phyloP scores from a whole-genome alignment of 2,113 vertebrate species.

The Mellivora capensis region DNA sequence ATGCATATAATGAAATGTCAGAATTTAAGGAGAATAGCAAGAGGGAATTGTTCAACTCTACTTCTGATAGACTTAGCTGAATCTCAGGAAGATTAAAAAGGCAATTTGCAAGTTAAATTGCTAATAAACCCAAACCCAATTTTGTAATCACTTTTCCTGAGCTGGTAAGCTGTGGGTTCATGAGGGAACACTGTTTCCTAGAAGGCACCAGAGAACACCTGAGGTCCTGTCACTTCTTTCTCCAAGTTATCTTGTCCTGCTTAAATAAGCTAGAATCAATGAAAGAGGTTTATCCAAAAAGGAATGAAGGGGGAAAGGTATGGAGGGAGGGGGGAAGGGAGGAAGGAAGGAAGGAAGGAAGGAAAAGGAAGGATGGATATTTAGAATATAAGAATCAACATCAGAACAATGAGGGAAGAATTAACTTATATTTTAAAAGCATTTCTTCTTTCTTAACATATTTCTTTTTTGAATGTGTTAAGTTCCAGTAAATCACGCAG shows the following conservation, averaged over 20 bases:
- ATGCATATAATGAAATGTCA: conserved; percentile 13
- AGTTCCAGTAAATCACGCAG: neutral
- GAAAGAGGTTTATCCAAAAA: neutral
- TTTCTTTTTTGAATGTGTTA: neutral
- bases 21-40: neutral
- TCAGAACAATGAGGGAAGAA: neutral
- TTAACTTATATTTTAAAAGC: neutral
- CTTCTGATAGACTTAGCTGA: conserved; percentile 31
- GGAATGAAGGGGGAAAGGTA: accelerated
- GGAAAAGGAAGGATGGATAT: neutral
- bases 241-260: neutral
- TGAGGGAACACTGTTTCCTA: neutral
- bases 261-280: neutral
- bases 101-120: conserved; percentile 62
- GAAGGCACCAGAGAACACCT: neutral
- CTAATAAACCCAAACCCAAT: conserved; percentile 29
- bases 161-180: conserved; percentile 14
- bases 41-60: conserved; percentile 10
- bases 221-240: neutral
- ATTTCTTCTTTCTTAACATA: neutral
- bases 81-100: conserved; percentile 8
- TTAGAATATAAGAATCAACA: neutral
- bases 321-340: neutral
- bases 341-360: neutral
- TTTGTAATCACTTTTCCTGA: conserved; percentile 52